These are phyloP conservation scores for Drosophila suzukii DNA, from an alignment of 1,140 invertebrate genomes.

Conservation along the genomic window DNA sequence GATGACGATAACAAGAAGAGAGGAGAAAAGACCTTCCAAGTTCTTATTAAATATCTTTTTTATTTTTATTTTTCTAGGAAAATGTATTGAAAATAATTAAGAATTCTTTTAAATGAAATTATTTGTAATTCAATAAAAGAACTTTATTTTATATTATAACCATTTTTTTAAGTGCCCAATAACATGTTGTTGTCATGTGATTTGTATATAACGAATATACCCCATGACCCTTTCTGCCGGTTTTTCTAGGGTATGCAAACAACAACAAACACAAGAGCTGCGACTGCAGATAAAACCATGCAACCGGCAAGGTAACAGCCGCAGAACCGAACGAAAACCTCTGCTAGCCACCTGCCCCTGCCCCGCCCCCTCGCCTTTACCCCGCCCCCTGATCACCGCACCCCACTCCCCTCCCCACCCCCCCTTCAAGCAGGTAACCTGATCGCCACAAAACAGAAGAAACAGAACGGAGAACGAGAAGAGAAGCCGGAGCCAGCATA, in stretches of 20 bases:
- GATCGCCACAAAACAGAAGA: slow-evolving; percentile 60
- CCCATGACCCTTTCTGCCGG: slow-evolving; percentile 1
- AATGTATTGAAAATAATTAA: no score
- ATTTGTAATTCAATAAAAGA: no score
- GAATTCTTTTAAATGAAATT: no score
- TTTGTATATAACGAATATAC: neutral
- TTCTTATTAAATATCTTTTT: neutral
- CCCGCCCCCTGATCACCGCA: neutral
- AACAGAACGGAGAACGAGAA: slow-evolving; percentile 25
- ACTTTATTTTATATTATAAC: no score
- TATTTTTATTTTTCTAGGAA: no score
- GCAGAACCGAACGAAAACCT: slow-evolving; percentile 40
- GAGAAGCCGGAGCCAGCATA: slow-evolving; percentile 60
- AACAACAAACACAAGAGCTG: slow-evolving; percentile 29
- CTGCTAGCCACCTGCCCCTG: slow-evolving; percentile 59
- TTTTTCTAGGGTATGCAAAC: slow-evolving; percentile 33
- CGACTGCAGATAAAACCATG: slow-evolving; percentile 67
- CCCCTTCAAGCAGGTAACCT: slow-evolving; percentile 56
- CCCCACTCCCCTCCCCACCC: neutral
- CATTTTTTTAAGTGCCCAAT: no score
- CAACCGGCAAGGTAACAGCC: slow-evolving; percentile 62
- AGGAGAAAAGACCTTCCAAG: no score
- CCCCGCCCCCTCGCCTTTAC: slow-evolving; percentile 10
- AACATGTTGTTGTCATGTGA: neutral
- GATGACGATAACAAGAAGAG: slow-evolving; percentile 10